Conservation (phyloP, 1,140 invertebrate species). For the Uloborus diversus region DNA sequence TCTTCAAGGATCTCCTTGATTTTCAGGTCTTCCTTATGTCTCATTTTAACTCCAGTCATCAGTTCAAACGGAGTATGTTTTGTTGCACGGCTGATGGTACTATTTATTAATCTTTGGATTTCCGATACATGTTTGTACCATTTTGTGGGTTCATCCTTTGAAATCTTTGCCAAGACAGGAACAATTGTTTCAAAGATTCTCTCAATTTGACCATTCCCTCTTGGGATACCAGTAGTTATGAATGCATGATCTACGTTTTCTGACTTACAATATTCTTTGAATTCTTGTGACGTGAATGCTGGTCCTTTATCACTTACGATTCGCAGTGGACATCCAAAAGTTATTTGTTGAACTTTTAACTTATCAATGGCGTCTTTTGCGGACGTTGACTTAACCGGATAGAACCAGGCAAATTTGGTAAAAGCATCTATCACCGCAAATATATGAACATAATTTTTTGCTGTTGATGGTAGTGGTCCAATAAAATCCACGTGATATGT, state of each 20-base stretch:
- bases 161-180: not conserved
- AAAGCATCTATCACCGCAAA: conserved; percentile 7
- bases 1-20: not conserved
- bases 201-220: conserved; percentile 2
- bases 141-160: too few species aligned
- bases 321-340: not conserved
- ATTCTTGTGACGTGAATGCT: not conserved
- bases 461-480: not conserved
- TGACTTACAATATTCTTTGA: not conserved
- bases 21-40: not conserved
- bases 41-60: not conserved
- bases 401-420: conserved; percentile 11
- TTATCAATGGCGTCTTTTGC: not conserved
- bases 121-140: not conserved
- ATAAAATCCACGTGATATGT: not conserved
- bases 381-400: not conserved
- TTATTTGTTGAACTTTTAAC: not conserved
- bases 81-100: not conserved
- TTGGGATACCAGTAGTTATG: not conserved
- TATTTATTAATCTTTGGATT: not conserved
- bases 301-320: not conserved
- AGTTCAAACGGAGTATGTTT: conserved; percentile 6
- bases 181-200: not conserved
- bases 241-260: not conserved
- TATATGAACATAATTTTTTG: not conserved